These are phyloP conservation scores for Parochlus steinenii DNA, from an alignment of 2,888 invertebrate species.

Conservation along the genomic window DNA sequence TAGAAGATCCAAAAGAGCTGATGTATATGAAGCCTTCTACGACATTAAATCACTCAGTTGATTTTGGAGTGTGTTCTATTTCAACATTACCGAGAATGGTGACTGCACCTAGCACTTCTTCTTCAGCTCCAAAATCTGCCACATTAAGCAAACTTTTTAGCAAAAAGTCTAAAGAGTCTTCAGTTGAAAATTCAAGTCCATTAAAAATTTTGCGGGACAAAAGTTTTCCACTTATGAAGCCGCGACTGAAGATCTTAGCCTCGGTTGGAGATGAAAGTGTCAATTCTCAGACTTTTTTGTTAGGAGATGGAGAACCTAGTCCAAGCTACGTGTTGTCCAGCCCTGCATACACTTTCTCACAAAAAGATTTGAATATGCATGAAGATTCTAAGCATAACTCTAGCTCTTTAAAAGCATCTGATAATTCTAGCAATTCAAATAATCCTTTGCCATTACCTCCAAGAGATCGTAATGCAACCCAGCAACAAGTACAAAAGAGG, in stretches of 20 bases:
- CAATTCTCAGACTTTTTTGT: conserved; percentile 9
- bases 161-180: conserved; percentile 19
- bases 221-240: conserved; percentile 16
- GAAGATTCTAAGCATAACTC: not conserved
- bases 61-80: conserved; percentile 23
- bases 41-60: conserved; percentile 15
- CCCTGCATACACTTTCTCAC: conserved; percentile 5
- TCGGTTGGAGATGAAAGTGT: conserved; percentile 11
- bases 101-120: conserved; percentile 14
- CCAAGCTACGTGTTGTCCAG: conserved; percentile 9
- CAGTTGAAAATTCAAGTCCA: conserved; percentile 15
- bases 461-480: conserved; percentile 46
- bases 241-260: conserved; percentile 13
- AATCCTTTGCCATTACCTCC: conserved; percentile 70
- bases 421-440: conserved; percentile 13
- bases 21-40: conserved; percentile 3
- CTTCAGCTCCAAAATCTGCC: conserved; percentile 6
- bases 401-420: not conserved
- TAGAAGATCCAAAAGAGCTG: conserved; percentile 40
- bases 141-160: conserved; percentile 22
- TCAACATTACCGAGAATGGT: conserved; percentile 25
- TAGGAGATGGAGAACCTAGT: conserved; percentile 8
- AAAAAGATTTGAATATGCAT: conserved; percentile 1
- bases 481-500: conserved; percentile 43
- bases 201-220: conserved; percentile 16